A percentile compares a stretch with the other conserved stretches of the same genome.
These are phyloP conservation scores for Caenorhabditis sp. DNA, from an alignment of 2,888 invertebrate species.

Conservation along the genomic window DNA sequence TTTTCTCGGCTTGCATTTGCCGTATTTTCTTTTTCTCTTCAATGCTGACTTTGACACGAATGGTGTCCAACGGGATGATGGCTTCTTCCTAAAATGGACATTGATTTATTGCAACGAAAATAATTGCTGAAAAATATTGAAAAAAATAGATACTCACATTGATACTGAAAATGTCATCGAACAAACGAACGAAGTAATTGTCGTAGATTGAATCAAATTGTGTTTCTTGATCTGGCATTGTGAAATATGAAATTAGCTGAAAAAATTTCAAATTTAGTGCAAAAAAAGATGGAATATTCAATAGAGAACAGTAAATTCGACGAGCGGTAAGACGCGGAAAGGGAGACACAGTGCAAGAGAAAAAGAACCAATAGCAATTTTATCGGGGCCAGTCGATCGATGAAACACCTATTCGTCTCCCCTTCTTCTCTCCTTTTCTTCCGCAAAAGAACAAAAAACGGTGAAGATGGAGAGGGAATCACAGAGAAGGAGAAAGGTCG, in stretches of 20 bases:
- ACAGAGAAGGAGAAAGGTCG: neutral
- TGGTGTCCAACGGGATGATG: neutral
- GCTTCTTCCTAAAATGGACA: slow-evolving; percentile 26
- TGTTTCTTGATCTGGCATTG: neutral
- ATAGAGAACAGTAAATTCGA: neutral
- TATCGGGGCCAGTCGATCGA: neutral
- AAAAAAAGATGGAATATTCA: neutral
- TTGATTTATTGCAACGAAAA: too few species aligned
- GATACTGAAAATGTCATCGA: slow-evolving; percentile 29
- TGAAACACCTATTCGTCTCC: neutral
- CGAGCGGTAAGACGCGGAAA: neutral
- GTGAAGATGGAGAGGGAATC: neutral
- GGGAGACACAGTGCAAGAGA: too few species aligned
- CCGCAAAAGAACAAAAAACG: neutral
- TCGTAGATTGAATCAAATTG: slow-evolving; percentile 12
- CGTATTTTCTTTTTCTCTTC: neutral
- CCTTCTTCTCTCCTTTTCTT: neutral
- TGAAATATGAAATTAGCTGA: neutral
- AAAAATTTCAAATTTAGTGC: slow-evolving; percentile 4
- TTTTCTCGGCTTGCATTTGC: neutral
- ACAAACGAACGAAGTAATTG: slow-evolving; percentile 16
- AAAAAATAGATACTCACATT: slow-evolving; percentile 27
- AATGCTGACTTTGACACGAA: neutral
- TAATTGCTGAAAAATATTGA: neutral
- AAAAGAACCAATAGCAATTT: neutral